Base-by-base conservation (phyloP, 30 jellyfish, hydroid and myxozoan species). In the Clytia hemisphaerica region DNA sequence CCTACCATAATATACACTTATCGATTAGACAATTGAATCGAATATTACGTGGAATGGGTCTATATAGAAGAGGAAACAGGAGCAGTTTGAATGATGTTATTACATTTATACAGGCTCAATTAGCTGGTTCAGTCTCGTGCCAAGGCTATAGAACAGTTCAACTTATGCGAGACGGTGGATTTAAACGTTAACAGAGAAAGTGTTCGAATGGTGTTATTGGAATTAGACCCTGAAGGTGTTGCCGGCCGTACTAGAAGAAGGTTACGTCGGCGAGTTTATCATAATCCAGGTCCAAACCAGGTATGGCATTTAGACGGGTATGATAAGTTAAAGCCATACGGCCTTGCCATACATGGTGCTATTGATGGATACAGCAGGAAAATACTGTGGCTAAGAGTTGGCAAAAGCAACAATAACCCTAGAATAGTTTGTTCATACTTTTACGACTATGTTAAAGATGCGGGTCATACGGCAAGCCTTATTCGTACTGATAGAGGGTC, bases 281-380 rank as follows among this genome's bases (percentile, higher is more conserved):
- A 21, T 6, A 18, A 30, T n/a, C 61, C 63, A 25, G 84, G 76
- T 2, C 84, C 77, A 25, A 57, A 53, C 37, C 46, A 35, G 21
- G 59, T 54, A 4, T 72, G 84, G 84, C 84, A 71, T 61, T 29
- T 71, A 10, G 84, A 54, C 40, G 77, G 84, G 16, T 72, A 72
- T 0, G 84, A 54, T 42, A 72, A 72, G 36, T 25, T 72, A 51
- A 72, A 53, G 49, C 84, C 77, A 2, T 71, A 27, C 33, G 82
- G 83, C 30, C 21, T 54, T 31, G 2, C 77, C 2, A 72, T 72
- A 2, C 76, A 57, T 32, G 66, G 84, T 18, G 18, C 49, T 27
- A 59, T 55, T 5, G 84, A 53, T 40, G 84, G 84, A 21, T 72
- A 6, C 59, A 72, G 77, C 36, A 33, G 84, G 29, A 53, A 38